Conservation (phyloP, 2,888 invertebrate genomes). For the Drosophila neonasuta region DNA sequence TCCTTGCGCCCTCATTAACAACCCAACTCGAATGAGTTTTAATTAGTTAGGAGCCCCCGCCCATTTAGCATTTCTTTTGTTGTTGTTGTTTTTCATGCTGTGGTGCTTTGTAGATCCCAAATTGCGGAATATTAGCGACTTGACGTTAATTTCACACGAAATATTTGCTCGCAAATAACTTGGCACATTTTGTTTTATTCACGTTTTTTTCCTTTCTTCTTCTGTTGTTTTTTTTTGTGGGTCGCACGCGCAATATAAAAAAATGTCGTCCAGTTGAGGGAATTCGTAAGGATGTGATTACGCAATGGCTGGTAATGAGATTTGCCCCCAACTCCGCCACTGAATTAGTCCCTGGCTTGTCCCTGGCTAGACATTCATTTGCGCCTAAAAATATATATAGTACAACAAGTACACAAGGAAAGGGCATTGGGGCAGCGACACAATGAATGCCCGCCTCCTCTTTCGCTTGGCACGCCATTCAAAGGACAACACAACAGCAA, state of each 20-base stretch:
- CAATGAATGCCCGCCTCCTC: slow-evolving; percentile 5
- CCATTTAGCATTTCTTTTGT: slow-evolving; percentile 18
- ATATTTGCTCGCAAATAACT: slow-evolving; percentile 37
- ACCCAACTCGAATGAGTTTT: slow-evolving; percentile 28
- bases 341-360: slow-evolving; percentile 16
- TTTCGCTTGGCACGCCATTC: slow-evolving; percentile 18
- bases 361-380: slow-evolving; percentile 43
- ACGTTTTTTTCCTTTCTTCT: neutral
- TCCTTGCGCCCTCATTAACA: slow-evolving; percentile 45
- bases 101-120: slow-evolving; percentile 1
- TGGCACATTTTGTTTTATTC: slow-evolving; percentile 26
- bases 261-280: slow-evolving; percentile 21
- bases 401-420: slow-evolving; percentile 2
- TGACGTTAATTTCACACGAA: slow-evolving; percentile 50
- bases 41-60: slow-evolving; percentile 34
- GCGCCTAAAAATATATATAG: slow-evolving; percentile 22
- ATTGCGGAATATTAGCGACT: slow-evolving; percentile 45
- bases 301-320: slow-evolving; percentile 53
- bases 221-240: slow-evolving; percentile 28
- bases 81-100: slow-evolving; percentile 5
- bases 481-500: slow-evolving; percentile 35
- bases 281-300: slow-evolving; percentile 24
- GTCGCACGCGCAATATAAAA: slow-evolving; percentile 39
- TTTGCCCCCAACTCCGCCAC: neutral
- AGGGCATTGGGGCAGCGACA: slow-evolving; percentile 13